A percentile compares a stretch with the other conserved stretches of the same genome.
Conservation (phyloP, 92 coral and sea anemone species). For the Porites lobata region DNA sequence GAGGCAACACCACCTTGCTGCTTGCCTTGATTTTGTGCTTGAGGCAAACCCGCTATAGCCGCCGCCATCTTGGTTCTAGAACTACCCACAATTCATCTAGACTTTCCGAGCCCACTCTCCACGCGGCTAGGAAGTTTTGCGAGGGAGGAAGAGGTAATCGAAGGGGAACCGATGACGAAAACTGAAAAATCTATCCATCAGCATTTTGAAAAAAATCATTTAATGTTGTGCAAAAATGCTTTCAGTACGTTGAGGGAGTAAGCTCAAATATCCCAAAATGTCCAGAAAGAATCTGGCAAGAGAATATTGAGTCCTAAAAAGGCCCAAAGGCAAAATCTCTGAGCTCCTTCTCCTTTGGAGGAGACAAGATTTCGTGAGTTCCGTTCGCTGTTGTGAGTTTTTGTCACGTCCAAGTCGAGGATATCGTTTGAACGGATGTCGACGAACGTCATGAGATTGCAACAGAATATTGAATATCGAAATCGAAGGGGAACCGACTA, state of each 20-base stretch:
- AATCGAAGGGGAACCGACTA: background rate
- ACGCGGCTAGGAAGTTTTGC: background rate
- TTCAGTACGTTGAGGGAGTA: too few species aligned
- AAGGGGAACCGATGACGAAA: background rate
- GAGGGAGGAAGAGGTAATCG: background rate
- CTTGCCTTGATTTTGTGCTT: constrained; percentile 63
- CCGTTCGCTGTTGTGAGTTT: too few species aligned
- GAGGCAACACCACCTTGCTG: constrained; percentile 70
- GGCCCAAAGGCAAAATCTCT: too few species aligned
- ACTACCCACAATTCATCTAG: constrained; percentile 15
- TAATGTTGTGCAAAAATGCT: too few species aligned
- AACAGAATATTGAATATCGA: background rate
- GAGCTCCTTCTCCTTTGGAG: too few species aligned
- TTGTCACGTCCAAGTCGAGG: background rate
- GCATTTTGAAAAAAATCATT: too few species aligned
- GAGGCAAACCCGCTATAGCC: constrained; percentile 53
- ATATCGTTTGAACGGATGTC: background rate
- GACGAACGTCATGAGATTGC: background rate
- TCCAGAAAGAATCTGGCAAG: too few species aligned
- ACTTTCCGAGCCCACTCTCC: background rate
- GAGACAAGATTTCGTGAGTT: too few species aligned
- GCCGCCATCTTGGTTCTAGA: constrained; percentile 85
- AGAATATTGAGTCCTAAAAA: too few species aligned
- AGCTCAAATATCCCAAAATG: too few species aligned
- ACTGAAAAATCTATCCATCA: background rate